These are phyloP conservation scores for Cephus runcator DNA, from an alignment of 2,888 invertebrate genomes.

Conservation along the genomic window DNA sequence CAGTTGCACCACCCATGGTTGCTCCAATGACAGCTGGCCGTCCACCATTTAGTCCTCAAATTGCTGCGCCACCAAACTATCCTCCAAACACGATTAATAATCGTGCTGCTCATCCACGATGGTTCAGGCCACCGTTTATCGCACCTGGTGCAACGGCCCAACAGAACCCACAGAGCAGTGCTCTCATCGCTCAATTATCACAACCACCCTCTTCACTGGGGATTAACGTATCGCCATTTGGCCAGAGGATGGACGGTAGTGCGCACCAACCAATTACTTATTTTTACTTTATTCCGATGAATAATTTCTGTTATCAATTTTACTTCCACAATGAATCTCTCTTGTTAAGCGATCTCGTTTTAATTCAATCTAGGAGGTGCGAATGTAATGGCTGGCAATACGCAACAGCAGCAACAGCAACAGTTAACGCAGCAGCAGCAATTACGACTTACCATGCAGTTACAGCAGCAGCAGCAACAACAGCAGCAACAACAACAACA, in stretches of 20 bases:
- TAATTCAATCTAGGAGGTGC: constrained; percentile 32
- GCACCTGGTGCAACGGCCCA: constrained; percentile 42
- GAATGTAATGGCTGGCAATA: constrained; percentile 53
- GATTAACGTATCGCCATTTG: constrained; percentile 66
- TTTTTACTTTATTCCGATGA: background rate
- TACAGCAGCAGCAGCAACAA: constrained; percentile 57
- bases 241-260: constrained; percentile 64
- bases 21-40: constrained; percentile 55
- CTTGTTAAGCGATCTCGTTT: background rate
- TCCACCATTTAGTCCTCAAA: constrained; percentile 59
- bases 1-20: constrained; percentile 36
- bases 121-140: constrained; percentile 55
- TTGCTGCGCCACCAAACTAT: constrained; percentile 67
- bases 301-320: background rate
- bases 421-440: constrained; percentile 59
- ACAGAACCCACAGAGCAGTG: constrained; percentile 66
- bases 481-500: constrained; percentile 42
- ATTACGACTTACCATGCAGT: constrained; percentile 38
- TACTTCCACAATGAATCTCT: background rate
- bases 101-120: constrained; percentile 48
- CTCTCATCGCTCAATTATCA: constrained; percentile 71
- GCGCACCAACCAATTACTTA: constrained; percentile 9
- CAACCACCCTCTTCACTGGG: constrained; percentile 69
- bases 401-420: constrained; percentile 64
- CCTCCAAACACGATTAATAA: constrained; percentile 57